Percentiles rank a stretch among this genome's conserved stretches.
These are phyloP conservation scores for Apeltes quadracus DNA, from an alignment of 2,113 vertebrate genomes.

Conservation along the genomic window DNA sequence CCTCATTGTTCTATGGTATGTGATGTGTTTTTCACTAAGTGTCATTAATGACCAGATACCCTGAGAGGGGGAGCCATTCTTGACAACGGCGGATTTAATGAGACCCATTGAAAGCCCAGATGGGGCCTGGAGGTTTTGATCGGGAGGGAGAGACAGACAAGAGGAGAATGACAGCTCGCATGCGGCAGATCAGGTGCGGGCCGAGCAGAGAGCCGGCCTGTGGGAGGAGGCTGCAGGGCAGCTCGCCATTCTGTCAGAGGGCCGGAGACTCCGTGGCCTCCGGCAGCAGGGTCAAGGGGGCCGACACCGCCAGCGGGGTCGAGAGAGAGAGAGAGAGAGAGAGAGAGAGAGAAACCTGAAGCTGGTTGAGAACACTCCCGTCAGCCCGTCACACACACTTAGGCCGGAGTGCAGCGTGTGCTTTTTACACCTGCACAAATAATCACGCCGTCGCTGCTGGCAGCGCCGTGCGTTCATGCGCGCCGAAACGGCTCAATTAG, in stretches of 20 bases:
- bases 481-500: not conserved
- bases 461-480: not conserved
- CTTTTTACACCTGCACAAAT: conserved; percentile 50
- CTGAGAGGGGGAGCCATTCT: conserved; percentile 56
- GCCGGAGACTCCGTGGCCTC: conserved; percentile 63
- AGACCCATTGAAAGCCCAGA: conserved; percentile 77
- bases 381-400: conserved; percentile 62
- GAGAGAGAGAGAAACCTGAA: conserved; percentile 68
- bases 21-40: conserved; percentile 73
- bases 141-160: conserved; percentile 36
- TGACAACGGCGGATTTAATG: conserved; percentile 74
- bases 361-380: conserved; percentile 76
- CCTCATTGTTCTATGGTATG: conserved; percentile 66
- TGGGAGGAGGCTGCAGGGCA: conserved; percentile 53
- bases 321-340: too few relatives aligned
- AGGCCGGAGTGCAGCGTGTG: conserved; percentile 47
- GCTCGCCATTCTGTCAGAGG: conserved; percentile 71
- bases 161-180: conserved; percentile 56
- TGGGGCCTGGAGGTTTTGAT: conserved; percentile 65
- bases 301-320: conserved; percentile 45
- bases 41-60: conserved; percentile 74
- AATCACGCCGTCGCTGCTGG: conserved; percentile 5
- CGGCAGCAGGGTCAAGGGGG: conserved; percentile 60
- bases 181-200: conserved; percentile 71
- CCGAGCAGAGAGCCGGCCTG: conserved; percentile 40